Base-by-base conservation (phyloP, 2,888 invertebrate species). In the Yponomeuta plumbellus region DNA sequence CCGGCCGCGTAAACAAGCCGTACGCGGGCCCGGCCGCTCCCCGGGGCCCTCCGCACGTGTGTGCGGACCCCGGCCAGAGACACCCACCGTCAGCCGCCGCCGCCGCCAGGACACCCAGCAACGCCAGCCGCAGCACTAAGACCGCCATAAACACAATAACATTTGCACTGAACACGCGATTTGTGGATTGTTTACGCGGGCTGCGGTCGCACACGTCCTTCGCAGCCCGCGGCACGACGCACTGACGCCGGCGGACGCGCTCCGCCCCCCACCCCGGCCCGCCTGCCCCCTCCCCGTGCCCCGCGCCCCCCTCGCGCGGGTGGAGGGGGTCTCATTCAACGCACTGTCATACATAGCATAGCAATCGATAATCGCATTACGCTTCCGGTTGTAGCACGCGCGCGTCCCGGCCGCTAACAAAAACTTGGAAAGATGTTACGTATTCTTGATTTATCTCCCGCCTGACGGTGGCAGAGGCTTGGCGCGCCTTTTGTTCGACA, bases 61-160 rank as follows among this genome's bases (percentile, higher is more conserved):
- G 87, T 86, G 87, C 84, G 84, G 67, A 52, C 67, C 67, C 66
- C 69, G 71, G 17, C 70, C 74, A 68, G 74, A 59, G 22, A 61
- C 75, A 80, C 79, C 73, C 71, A 89, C 90, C 90, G 80, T 84
- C 85, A 78, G 87, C 86, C 74, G 88, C 88, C 80, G 88, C 88
- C 80, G 87, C 89, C 85, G 86, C 85, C 77, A 85, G 83, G 83
- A 84, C 90, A 81, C 85, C 90, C 88, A 90, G 80, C 86, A 88
- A 84, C 86, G 92, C 90, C 93, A 94, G 92, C 92, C 93, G 93
- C 92, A 94, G 92, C 92, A 94, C 93, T 94, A 93, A 93, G 93
- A 94, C 93, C 94, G 95, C 95, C 95, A 95, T 94, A 94, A 93
- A 94, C 94, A 92, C 92, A 92, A 92, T 92, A 92, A 93, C 94